These are phyloP conservation scores for Neoseiulus cucumeris DNA, from an alignment of 1,140 invertebrate genomes.

Conservation along the genomic window DNA sequence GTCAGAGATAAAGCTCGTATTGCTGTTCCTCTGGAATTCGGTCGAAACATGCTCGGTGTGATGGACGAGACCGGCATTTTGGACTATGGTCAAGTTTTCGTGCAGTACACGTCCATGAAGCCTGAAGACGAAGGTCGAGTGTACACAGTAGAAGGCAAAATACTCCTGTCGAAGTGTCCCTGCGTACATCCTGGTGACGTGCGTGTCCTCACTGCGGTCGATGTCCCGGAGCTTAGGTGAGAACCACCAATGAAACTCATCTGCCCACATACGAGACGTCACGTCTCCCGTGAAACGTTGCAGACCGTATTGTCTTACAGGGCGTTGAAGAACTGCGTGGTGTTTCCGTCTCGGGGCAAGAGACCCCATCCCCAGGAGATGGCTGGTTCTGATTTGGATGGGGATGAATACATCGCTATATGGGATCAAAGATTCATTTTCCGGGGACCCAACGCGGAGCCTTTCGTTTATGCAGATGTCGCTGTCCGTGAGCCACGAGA, in stretches of 20 bases:
- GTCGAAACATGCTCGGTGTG: conserved; percentile 18
- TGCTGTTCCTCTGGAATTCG: conserved; percentile 11
- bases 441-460: neutral
- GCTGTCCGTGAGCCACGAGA: neutral
- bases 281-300: conserved; percentile 12
- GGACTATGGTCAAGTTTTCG: conserved; percentile 16
- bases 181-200: conserved; percentile 26
- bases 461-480: neutral
- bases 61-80: conserved; percentile 17
- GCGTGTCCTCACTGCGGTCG: conserved; percentile 22
- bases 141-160: conserved; percentile 16
- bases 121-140: conserved; percentile 7
- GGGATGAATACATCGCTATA: neutral
- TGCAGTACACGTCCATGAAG: conserved; percentile 16
- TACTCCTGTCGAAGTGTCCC: conserved; percentile 27
- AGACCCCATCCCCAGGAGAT: conserved; percentile 29
- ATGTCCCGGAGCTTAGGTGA: conserved; percentile 18
- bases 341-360: conserved; percentile 25
- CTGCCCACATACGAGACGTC: neutral
- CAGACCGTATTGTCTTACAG: conserved; percentile 16
- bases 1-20: conserved; percentile 19
- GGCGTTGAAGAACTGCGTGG: conserved; percentile 25
- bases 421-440: neutral
- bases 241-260: conserved; percentile 14
- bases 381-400: conserved; percentile 21